Evolutionary conservation across 2,113 vertebrate species (phyloP), one percentile per base, ranked within the genome.

Genomic region (Ceyx cyanopectus): DNA sequence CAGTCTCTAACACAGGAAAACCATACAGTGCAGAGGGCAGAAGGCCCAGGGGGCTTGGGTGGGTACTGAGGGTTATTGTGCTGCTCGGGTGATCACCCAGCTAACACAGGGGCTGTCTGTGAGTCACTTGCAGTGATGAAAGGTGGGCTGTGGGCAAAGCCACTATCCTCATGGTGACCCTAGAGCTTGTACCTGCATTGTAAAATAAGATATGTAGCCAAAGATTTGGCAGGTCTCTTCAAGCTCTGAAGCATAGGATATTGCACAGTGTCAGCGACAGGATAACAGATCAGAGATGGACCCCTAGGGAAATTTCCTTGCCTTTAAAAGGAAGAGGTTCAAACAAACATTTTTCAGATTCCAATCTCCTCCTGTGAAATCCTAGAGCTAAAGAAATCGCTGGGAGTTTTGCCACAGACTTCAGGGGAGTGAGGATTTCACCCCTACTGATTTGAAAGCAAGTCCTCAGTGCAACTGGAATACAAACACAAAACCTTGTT

Each of bases 331-430:
- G 94, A 94, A 96, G 87, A 89, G 96, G 91, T 94, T 96, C 92
- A 96, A 95, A 93, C 94, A 93, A 96, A 96, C 95, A 96, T 92
- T 96, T 96, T 96, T 95, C 70, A 94, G 91, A 96, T 94, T 95
- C 95, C 95, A 87, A 22, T 89, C 92, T 89, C 94, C 93, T 92
- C 92, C 89, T 92, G 92, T 94, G 92, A 96, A 95, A 96, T 81
- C 90, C 93, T 85, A 90, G 88, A 48, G 73, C 94, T 95, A 88
- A 90, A 94, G 94, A 93, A 96, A 96, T 93, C 94, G 93, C 79
- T 88, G 73, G 7, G 92, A 95, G 85, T 95, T 93, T 90, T 93
- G 92, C 94, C 90, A 92, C 88, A 90, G 88, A 95, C 92, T 94
- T 95, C 45, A 91, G 65, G 87, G 90, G 76, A 92, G 92, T 45